Base-by-base conservation (phyloP, 37 sponge, comb jelly and placozoan genomes). In the Mnemiopsis leidyi region DNA sequence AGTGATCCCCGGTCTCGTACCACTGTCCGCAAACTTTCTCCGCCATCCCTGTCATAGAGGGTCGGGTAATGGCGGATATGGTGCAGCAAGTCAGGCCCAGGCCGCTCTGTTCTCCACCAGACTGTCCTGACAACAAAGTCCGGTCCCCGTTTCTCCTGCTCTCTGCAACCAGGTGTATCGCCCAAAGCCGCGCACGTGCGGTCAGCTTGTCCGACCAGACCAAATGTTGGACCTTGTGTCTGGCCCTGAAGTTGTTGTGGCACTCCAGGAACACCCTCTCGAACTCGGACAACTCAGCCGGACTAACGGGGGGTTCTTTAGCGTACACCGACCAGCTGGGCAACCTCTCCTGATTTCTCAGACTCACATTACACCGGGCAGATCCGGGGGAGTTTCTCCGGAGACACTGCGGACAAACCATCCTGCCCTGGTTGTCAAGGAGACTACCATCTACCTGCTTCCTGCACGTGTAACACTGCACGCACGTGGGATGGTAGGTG, bases 371-470 rank as follows among this genome's bases (percentile, higher is more conserved):
- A 71, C n/a, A 71, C n/a, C n/a, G n/a, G 20, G 5, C n/a, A 71
- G 30, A 71, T 25, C 30, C 30, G n/a, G n/a, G n/a, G 25, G n/a
- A 29, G 25, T n/a, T 71, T 18, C 20, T 71, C 30, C 30, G 3
- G 21, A 71, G n/a, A 71, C 75, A 71, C 30, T 28, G 30, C n/a
- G 21, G 3, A 71, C 75, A 71, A 13, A 71, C 75, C 75, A 71
- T 71, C 30, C 20, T 71, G n/a, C 75, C 75, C 3, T 18, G 2
- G 30, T 71, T 28, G n/a, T 71, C 75, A 13, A 71, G 25, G 75
- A 71, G 75, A 71, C 75, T 71, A 5, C 75, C 75, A 71, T 71
- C 75, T 25, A 71, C 75, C 75, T 28, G 25, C 75, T 71, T 71
- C 30, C 3, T 71, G 20, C 75, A 71, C 21, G 2, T 5, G 30